Conservation (phyloP, 2,113 vertebrate species). For the Phaethon lepturus region DNA sequence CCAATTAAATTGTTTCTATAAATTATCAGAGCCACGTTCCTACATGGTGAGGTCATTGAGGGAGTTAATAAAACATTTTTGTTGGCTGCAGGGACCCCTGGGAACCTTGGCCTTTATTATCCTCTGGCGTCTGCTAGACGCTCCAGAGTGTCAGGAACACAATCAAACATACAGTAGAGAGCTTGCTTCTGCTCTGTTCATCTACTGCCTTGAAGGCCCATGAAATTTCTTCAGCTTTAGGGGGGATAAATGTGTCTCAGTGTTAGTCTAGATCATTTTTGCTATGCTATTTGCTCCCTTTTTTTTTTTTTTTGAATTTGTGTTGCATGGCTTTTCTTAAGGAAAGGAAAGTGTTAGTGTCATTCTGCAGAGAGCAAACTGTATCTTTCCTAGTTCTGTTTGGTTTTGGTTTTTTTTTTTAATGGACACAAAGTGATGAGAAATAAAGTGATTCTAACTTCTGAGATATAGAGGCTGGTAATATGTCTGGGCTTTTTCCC, state of each 20-base stretch:
- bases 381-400: not conserved
- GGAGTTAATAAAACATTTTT: slow-evolving; percentile 68
- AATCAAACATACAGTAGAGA: not conserved
- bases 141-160: slow-evolving; percentile 41
- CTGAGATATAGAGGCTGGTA: not conserved
- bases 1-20: slow-evolving; percentile 70
- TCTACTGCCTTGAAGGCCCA: slow-evolving; percentile 13
- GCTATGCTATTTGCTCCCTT: not conserved
- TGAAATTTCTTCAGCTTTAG: not conserved
- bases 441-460: not conserved
- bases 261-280: not conserved
- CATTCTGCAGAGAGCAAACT: not conserved
- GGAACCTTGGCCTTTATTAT: slow-evolving; percentile 63
- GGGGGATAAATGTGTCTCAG: not conserved
- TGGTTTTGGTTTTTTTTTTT: not conserved
- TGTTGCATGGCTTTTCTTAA: not conserved
- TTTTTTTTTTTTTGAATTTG: not conserved
- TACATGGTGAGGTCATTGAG: slow-evolving; percentile 51
- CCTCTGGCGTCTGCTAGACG: slow-evolving; percentile 60
- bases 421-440: rapidly evolving
- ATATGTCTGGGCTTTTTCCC: not conserved
- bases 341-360: not conserved
- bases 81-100: slow-evolving; percentile 61
- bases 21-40: slow-evolving; percentile 67
- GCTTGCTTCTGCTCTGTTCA: not conserved